Evolutionary conservation across 2,888 invertebrate genomes (phyloP).

Genomic region (Maniola hyperantus): DNA sequence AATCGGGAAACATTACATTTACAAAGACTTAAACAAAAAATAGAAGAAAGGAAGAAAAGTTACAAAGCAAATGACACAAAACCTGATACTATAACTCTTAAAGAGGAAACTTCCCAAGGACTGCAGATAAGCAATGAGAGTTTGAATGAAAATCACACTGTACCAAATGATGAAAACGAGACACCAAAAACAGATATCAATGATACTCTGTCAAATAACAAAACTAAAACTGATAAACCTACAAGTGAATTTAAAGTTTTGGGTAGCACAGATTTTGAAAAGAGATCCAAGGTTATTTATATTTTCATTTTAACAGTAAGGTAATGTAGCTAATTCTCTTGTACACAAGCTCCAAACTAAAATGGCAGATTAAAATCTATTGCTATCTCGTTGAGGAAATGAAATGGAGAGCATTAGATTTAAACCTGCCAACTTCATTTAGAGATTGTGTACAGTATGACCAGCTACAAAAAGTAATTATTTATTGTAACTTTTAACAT

Average conservation of each 20-base stretch:
- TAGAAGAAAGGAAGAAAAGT: slow-evolving; percentile 79
- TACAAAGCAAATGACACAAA: slow-evolving; percentile 33
- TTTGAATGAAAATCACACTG: slow-evolving; percentile 23
- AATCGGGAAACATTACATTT: slow-evolving; percentile 82
- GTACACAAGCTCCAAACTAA: no score
- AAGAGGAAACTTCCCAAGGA: slow-evolving; percentile 25
- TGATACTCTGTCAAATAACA: slow-evolving; percentile 2
- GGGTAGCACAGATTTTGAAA: slow-evolving; percentile 84
- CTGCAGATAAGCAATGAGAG: not conserved
- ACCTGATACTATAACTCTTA: slow-evolving; percentile 37
- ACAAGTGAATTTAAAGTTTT: slow-evolving; percentile 84
- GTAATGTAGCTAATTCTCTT: no score
- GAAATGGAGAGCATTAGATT: no score
- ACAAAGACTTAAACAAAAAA: slow-evolving; percentile 82
- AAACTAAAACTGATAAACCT: slow-evolving; percentile 36
- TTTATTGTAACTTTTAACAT: no score
- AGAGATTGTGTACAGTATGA: no score
- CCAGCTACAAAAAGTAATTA: no score
- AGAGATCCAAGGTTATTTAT: slow-evolving; percentile 59
- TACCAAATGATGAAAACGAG: slow-evolving; percentile 6
- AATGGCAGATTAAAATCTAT: no score
- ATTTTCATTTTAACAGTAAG: not conserved
- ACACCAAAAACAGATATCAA: slow-evolving; percentile 8
- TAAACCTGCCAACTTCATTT: no score
- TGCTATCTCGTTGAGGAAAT: no score